Base-by-base conservation (phyloP, 2,113 vertebrate genomes). In the Podiceps cristatus region DNA sequence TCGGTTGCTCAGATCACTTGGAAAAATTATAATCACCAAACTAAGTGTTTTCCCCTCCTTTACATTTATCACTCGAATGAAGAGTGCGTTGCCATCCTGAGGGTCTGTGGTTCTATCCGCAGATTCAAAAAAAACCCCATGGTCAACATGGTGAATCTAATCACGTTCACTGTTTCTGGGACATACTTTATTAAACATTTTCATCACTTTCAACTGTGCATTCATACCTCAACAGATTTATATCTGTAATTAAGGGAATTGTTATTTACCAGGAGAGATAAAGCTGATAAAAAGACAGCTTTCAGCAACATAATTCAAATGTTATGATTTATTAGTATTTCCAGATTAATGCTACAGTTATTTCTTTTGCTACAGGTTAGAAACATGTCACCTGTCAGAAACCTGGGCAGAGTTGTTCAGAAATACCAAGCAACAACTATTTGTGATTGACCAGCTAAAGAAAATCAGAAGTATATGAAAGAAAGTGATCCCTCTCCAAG, bases 111-210 rank as follows among this genome's bases (percentile, higher is more conserved):
- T 5, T 72, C 76, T 12, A 1, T 1, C 87, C 79, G 66, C 64
- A 72, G 7, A 58, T 20, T 62, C 68, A 72, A 58, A 92, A 93
- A 88, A 88, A n/a, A 37, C 37, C 42, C 59, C 2, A 2, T 95
- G 91, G 79, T 63, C 64, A 94, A 81, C 86, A 2, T 33, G 59
- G 83, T 85, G 78, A 90, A 86, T 96, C 68, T 81, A 62, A 95
- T 94, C 94, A 37, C 40, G 0, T 59, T 78, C 93, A 86, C 76
- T 58, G 5, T 97, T 97, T 76, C 96, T 55, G 58, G 81, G 69
- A 58, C 64, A 88, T 92, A 55, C 86, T 97, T 98, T 98, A 98
- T 97, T 98, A 97, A 97, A 96, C 85, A 52, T 98, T 98, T 97
- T 90, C 95, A 98, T 98, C 96, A 95, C 73, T 98, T 97, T 97